A percentile compares a stretch with the other conserved stretches of the same genome.
Conservation (phyloP, 2,797 vertebrate species). For the Eulemur rubriventer region DNA sequence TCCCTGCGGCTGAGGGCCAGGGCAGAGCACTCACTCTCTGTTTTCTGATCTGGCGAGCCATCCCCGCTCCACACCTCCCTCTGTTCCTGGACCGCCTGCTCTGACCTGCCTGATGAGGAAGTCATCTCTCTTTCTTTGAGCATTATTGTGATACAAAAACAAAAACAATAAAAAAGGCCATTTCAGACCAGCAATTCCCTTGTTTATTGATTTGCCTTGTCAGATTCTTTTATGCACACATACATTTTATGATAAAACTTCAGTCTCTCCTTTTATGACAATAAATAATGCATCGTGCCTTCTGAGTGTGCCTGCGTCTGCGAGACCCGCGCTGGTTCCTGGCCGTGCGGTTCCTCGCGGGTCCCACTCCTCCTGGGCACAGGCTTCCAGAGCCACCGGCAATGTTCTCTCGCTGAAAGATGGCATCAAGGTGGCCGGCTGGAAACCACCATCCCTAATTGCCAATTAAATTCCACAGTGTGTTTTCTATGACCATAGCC, state of each 20-base stretch:
- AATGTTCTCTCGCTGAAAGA: background rate
- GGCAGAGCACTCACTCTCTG: background rate
- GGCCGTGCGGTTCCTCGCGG: background rate
- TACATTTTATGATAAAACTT: constrained; percentile 76
- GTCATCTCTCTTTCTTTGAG: constrained; percentile 73
- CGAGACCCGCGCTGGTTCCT: fast-evolving
- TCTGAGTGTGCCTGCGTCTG: fast-evolving
- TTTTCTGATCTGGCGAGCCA: background rate
- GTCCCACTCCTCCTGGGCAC: background rate
- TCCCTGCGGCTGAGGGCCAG: too few relatives aligned
- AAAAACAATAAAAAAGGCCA: background rate
- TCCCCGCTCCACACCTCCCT: background rate
- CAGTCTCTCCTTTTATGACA: constrained; percentile 60
- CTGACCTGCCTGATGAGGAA: constrained; percentile 64
- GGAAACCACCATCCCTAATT: constrained; percentile 56
- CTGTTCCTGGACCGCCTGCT: constrained; percentile 47
- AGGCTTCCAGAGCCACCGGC: background rate
- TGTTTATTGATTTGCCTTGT: constrained; percentile 80
- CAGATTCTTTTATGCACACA: constrained; percentile 78
- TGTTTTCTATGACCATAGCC: background rate
- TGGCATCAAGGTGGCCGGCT: background rate
- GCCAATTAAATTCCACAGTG: constrained; percentile 67
- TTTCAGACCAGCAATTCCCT: constrained; percentile 75
- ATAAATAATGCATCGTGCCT: constrained; percentile 50
- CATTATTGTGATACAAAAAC: constrained; percentile 69